phyloP scores from a whole-genome alignment of 2,888 invertebrate species.

The Malachius bipustulatus region DNA sequence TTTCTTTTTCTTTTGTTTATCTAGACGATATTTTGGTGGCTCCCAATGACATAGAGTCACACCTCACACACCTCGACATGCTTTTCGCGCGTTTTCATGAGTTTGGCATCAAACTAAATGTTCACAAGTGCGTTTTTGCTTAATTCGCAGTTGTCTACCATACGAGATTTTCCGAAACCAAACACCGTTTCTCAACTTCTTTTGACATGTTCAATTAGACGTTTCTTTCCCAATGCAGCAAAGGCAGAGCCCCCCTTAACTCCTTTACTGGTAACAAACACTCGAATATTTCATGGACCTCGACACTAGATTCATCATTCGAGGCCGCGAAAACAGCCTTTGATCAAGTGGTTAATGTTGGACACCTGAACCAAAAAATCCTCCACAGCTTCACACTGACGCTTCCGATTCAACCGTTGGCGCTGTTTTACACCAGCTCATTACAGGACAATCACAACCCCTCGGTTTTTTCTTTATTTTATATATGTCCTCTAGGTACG shows the following conservation, averaged over 20 bases:
- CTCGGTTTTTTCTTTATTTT: constrained; percentile 7
- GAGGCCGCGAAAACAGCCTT: constrained; percentile 2
- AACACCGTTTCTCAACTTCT: not conserved
- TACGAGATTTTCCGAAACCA: too few relatives aligned
- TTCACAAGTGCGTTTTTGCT: too few relatives aligned
- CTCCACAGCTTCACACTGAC: constrained; percentile 2
- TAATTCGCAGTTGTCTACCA: too few relatives aligned
- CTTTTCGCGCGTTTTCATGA: too few relatives aligned
- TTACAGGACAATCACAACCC: not conserved
- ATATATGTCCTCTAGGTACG: constrained; percentile 5
- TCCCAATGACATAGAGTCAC: too few relatives aligned
- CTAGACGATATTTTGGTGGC: too few relatives aligned
- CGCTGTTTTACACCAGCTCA: constrained; percentile 4
- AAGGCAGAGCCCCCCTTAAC: constrained; percentile 1
- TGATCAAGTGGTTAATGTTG: constrained; percentile 4
- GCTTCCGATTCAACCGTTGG: constrained; percentile 4
- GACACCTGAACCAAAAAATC: not conserved
- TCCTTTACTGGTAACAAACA: not conserved
- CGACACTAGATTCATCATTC: constrained; percentile 2
- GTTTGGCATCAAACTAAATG: too few relatives aligned
- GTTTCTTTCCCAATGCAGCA: not conserved
- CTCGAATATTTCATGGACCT: constrained; percentile 5
- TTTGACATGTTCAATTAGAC: not conserved
- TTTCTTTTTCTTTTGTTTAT: too few relatives aligned
- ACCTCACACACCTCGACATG: too few relatives aligned